phyloP scores from a whole-genome alignment of 2,113 vertebrate genomes.

The Ursus arctos region DNA sequence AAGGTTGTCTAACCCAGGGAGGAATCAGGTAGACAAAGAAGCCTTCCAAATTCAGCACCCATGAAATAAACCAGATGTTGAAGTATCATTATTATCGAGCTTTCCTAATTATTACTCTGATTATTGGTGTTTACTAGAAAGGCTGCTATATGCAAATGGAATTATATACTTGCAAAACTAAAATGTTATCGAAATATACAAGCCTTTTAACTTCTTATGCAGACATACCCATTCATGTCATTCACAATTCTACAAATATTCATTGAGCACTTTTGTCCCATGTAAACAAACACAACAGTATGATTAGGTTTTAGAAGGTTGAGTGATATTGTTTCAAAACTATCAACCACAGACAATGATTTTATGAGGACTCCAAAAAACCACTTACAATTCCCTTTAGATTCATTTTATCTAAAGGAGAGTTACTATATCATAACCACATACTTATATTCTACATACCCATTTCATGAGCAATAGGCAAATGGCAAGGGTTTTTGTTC shows the following conservation, averaged over 20 bases:
- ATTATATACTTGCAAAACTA: not conserved
- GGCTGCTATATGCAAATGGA: not conserved
- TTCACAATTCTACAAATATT: slow-evolving; percentile 1
- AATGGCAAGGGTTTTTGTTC: not conserved
- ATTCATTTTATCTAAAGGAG: not conserved
- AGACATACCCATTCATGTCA: not conserved
- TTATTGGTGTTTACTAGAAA: slow-evolving; percentile 5
- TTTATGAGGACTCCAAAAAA: not conserved
- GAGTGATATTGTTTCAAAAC: not conserved
- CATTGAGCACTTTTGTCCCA: not conserved
- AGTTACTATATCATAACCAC: not conserved
- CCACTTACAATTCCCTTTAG: not conserved
- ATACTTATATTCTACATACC: not conserved
- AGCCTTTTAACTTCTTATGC: not conserved
- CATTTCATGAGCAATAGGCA: not conserved
- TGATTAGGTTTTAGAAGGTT: not conserved
- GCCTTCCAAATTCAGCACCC: not conserved
- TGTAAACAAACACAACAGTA: not conserved
- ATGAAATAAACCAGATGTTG: not conserved
- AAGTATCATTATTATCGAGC: not conserved
- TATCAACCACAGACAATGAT: not conserved
- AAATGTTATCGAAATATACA: not conserved
- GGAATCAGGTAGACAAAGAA: not conserved
- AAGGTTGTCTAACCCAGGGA: not conserved
- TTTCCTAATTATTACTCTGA: not conserved